These are phyloP conservation scores for Festucalex cinctus DNA, from an alignment of 2,113 vertebrate genomes.

Conservation along the genomic window DNA sequence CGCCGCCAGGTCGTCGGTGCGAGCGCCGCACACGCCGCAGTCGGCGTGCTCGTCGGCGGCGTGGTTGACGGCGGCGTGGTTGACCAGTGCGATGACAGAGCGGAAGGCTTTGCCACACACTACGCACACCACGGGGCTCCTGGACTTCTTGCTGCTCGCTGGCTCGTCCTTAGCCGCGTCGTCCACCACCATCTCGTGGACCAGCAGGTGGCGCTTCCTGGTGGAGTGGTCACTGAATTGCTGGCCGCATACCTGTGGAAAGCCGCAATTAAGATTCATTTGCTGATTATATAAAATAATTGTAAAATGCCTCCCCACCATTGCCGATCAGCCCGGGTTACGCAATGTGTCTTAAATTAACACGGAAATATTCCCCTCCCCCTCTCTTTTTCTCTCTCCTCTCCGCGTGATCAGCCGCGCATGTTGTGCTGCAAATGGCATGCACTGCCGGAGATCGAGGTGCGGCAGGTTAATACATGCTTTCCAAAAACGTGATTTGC, in stretches of 20 bases:
- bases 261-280: neutral
- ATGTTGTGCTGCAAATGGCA: too few species aligned
- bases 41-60: constrained; percentile 29
- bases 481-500: too few species aligned
- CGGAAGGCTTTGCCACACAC: constrained; percentile 50
- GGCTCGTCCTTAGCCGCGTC: neutral
- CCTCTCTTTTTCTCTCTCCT: too few species aligned
- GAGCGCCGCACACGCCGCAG: constrained; percentile 40
- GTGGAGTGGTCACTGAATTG: constrained; percentile 51
- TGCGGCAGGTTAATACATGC: too few species aligned
- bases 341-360: too few species aligned
- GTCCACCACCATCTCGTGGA: constrained; percentile 16
- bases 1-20: constrained; percentile 20
- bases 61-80: constrained; percentile 53
- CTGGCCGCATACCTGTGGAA: constrained; percentile 36
- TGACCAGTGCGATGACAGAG: constrained; percentile 43
- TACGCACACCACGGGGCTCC: constrained; percentile 17
- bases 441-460: too few species aligned
- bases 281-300: too few species aligned
- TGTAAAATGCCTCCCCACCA: too few species aligned
- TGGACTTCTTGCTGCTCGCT: neutral
- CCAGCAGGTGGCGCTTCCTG: constrained; percentile 41
- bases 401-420: too few species aligned
- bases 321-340: too few species aligned
- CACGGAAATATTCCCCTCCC: too few species aligned